Conservation (phyloP, 2,888 invertebrate species). For the Stenodera caucasica region DNA sequence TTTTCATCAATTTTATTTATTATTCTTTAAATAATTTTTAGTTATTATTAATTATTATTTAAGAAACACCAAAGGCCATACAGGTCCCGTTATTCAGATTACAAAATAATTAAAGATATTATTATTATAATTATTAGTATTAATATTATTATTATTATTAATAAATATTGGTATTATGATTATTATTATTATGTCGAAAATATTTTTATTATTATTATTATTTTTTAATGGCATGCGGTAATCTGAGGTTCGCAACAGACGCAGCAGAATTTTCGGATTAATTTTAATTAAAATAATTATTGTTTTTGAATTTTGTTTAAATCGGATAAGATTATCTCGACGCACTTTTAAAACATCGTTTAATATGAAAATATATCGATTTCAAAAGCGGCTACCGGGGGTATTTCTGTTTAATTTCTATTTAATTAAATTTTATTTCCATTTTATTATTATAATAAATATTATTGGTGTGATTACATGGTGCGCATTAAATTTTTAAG, state of each 20-base stretch:
- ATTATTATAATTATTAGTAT: background rate
- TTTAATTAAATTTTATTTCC: background rate
- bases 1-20: background rate
- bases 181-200: constrained; percentile 10
- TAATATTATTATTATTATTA: background rate
- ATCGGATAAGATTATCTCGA: constrained; percentile 57
- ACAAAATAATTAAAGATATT: constrained; percentile 32
- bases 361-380: constrained; percentile 63
- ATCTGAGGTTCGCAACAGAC: constrained; percentile 40
- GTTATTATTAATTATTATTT: constrained; percentile 22
- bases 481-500: constrained; percentile 45
- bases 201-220: no score
- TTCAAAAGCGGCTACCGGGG: constrained; percentile 46
- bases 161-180: constrained; percentile 3
- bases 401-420: constrained; percentile 31
- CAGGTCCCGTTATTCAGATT: constrained; percentile 45
- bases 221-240: constrained; percentile 22
- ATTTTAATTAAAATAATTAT: constrained; percentile 26
- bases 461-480: constrained; percentile 50
- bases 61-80: constrained; percentile 48
- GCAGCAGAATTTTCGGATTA: constrained; percentile 22
- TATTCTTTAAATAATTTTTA: no score
- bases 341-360: constrained; percentile 64
- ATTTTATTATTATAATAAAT: constrained; percentile 22
- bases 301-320: constrained; percentile 39